These are phyloP conservation scores for Lepidochrysops patricia DNA, from an alignment of 2,888 invertebrate species.

Conservation along the genomic window DNA sequence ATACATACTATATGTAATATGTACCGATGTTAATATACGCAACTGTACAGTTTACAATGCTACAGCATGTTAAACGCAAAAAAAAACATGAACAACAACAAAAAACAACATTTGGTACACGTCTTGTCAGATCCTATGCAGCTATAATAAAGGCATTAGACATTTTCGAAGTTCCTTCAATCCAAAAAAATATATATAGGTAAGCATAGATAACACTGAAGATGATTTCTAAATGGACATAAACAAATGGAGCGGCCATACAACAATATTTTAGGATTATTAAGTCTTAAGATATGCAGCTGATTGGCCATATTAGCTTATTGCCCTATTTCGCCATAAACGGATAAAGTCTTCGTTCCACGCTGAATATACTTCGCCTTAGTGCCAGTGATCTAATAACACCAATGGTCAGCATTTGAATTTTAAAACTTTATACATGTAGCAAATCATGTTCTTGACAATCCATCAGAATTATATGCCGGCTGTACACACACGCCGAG, in stretches of 20 bases:
- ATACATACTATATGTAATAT: too few relatives aligned
- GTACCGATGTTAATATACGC: too few relatives aligned
- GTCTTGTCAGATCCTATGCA: too few relatives aligned
- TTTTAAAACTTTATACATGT: background rate
- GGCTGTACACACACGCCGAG: background rate
- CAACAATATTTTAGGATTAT: background rate
- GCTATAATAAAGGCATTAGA: too few relatives aligned
- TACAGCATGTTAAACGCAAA: too few relatives aligned
- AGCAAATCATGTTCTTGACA: background rate
- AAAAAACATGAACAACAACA: too few relatives aligned
- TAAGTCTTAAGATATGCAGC: background rate
- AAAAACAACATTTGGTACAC: too few relatives aligned
- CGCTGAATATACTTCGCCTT: background rate
- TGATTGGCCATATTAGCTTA: background rate
- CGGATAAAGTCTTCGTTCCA: background rate
- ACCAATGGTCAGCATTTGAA: background rate
- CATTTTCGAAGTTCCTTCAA: too few relatives aligned
- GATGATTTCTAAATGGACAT: background rate
- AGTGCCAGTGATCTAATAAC: background rate
- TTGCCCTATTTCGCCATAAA: constrained; percentile 4
- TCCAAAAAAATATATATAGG: too few relatives aligned
- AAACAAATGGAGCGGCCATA: background rate
- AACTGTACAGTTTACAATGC: too few relatives aligned
- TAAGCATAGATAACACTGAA: background rate
- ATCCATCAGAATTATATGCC: background rate